Conservation (phyloP, 1,140 invertebrate genomes). For the Microplitis demolitor region DNA sequence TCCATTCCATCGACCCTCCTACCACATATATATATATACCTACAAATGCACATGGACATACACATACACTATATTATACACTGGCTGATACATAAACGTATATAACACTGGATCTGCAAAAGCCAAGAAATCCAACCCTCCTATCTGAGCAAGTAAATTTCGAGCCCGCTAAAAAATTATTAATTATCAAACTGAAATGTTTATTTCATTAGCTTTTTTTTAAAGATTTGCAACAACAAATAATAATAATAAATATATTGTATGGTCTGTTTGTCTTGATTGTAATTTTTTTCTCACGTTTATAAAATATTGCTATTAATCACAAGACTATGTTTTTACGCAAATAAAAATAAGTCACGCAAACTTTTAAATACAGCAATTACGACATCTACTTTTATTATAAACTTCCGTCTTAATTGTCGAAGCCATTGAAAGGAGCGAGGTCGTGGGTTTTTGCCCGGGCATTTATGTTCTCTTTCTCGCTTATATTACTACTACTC, state of each 20-base stretch:
- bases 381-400: constrained; percentile 24
- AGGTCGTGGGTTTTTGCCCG: constrained; percentile 9
- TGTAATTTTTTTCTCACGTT: background rate
- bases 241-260: too few relatives aligned
- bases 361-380: constrained; percentile 21
- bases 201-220: too few relatives aligned
- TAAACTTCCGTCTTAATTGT: constrained; percentile 28
- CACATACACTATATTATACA: background rate
- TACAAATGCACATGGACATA: too few relatives aligned
- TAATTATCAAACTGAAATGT: too few relatives aligned
- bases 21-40: background rate
- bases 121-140: too few relatives aligned
- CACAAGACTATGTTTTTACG: background rate
- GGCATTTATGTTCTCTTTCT: constrained; percentile 19
- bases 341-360: constrained; percentile 13
- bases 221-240: too few relatives aligned
- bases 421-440: constrained; percentile 20
- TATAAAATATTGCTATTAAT: background rate
- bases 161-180: too few relatives aligned
- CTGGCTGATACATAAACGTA: background rate
- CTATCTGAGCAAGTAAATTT: too few relatives aligned
- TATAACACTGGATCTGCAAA: background rate
- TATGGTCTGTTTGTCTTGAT: background rate
- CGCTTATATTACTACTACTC: background rate
- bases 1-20: constrained; percentile 7